phyloP scores from a whole-genome alignment of 2,113 vertebrate genomes.

The human region DNA sequence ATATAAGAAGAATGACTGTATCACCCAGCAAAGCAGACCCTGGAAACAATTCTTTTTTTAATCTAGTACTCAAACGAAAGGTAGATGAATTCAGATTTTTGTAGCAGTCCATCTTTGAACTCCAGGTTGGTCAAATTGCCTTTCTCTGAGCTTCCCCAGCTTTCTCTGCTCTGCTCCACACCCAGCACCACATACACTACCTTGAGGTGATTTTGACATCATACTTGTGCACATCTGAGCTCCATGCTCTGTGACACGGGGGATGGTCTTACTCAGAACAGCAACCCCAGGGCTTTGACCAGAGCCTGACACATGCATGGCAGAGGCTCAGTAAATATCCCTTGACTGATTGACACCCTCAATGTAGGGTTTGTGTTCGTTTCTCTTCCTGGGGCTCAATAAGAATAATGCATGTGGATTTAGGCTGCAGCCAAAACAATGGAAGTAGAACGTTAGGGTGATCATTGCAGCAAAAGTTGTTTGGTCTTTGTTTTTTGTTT shows the following conservation, averaged over 20 bases:
- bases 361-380: rapidly evolving
- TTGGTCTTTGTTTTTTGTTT: background rate
- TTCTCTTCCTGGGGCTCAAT: background rate
- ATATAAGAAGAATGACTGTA: background rate
- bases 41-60: background rate
- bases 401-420: rapidly evolving
- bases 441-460: background rate
- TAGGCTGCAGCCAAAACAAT: no score
- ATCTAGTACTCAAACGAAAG: background rate
- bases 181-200: background rate
- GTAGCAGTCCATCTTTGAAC: background rate
- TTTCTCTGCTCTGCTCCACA: rapidly evolving
- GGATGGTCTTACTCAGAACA: background rate
- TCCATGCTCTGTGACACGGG: background rate
- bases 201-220: rapidly evolving
- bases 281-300: background rate
- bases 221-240: rapidly evolving
- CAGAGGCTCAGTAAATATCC: rapidly evolving
- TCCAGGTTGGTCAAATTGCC: background rate
- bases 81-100: background rate
- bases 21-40: background rate
- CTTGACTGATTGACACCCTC: rapidly evolving
- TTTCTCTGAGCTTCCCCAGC: no score
- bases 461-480: rapidly evolving
- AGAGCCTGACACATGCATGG: rapidly evolving